Percentiles rank a stretch among this genome's conserved stretches.
Evolutionary conservation across 2,888 invertebrate genomes (phyloP).

Genomic region (Agriopis leucophaearia): DNA sequence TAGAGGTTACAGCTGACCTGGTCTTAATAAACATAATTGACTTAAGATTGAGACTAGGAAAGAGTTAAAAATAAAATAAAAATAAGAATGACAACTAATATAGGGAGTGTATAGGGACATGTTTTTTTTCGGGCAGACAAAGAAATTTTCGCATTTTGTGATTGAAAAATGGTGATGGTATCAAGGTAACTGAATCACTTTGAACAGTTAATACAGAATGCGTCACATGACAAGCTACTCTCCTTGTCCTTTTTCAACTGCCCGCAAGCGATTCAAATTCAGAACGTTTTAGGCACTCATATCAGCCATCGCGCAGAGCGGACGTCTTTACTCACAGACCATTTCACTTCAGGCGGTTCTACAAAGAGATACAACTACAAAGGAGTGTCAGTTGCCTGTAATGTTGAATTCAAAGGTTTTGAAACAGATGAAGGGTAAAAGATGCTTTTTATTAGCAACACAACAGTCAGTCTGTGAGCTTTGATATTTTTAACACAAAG

Average conservation of each 20-base stretch:
- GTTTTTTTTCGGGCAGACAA: too few species aligned
- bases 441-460: conserved; percentile 24
- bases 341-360: conserved; percentile 52
- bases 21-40: too few species aligned
- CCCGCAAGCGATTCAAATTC: conserved; percentile 55
- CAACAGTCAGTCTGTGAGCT: conserved; percentile 16
- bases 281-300: conserved; percentile 56
- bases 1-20: too few species aligned
- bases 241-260: conserved; percentile 38
- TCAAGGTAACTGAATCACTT: neutral
- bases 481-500: conserved; percentile 16
- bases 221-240: conserved; percentile 18
- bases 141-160: too few species aligned
- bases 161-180: neutral
- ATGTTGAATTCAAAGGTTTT: conserved; percentile 21
- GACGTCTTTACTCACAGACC: conserved; percentile 47
- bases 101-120: too few species aligned
- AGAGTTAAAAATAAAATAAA: too few species aligned
- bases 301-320: conserved; percentile 54
- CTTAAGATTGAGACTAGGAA: too few species aligned
- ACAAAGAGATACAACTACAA: conserved; percentile 51
- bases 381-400: conserved; percentile 22
- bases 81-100: too few species aligned
- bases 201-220: conserved; percentile 4
- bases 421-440: conserved; percentile 45